Evolutionary conservation across 1,140 invertebrate genomes (phyloP).

Genomic region (Colletes gigas): DNA sequence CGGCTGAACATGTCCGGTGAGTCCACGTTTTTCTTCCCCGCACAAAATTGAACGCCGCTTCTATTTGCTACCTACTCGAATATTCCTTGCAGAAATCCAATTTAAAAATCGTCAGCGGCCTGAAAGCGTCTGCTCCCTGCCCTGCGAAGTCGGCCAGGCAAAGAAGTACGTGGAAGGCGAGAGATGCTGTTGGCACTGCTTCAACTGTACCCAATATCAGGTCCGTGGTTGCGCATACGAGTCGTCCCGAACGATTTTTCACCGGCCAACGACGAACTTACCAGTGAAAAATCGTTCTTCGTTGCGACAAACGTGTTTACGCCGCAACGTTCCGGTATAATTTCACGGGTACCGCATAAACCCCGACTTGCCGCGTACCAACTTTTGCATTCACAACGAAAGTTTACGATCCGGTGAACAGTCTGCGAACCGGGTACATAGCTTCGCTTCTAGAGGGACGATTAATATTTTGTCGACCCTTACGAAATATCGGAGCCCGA

Average conservation of each 20-base stretch:
- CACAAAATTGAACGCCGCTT: not conserved
- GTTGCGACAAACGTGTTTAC: not conserved
- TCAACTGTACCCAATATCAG: conserved; percentile 96
- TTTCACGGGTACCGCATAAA: no score
- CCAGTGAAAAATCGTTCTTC: not conserved
- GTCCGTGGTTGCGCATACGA: conserved; percentile 76
- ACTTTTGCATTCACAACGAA: no score
- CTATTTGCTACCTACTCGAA: conserved; percentile 21
- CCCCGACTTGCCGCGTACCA: no score
- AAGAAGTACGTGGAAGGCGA: conserved; percentile 95
- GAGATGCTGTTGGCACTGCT: conserved; percentile 97
- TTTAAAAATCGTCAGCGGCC: conserved; percentile 90
- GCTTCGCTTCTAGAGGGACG: no score
- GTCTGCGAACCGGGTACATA: no score
- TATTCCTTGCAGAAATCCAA: conserved; percentile 86
- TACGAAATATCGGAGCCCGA: no score
- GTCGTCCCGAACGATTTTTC: not conserved
- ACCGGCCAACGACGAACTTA: not conserved
- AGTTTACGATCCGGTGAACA: no score
- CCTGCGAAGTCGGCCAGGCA: conserved; percentile 92
- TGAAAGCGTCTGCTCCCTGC: conserved; percentile 93
- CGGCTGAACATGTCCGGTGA: conserved; percentile 90
- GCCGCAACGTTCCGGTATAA: no score
- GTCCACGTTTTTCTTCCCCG: conserved; percentile 33
- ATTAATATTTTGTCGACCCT: no score